Conservation (phyloP, 1,140 invertebrate species). For the Ridgeia piscesae region DNA sequence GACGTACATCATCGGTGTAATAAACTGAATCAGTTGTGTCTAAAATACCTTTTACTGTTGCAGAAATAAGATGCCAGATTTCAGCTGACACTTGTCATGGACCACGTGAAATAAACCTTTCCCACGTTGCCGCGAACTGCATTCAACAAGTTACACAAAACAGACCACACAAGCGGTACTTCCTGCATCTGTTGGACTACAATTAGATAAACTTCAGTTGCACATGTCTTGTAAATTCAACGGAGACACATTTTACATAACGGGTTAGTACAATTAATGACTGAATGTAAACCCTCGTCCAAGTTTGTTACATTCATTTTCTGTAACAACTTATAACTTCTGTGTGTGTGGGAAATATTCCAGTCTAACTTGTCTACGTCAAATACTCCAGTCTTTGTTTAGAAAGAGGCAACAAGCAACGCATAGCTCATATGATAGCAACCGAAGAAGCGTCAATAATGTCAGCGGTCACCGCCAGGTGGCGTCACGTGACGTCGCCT, state of each 20-base stretch:
- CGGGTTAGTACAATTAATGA: background rate
- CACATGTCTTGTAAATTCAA: background rate
- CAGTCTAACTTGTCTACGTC: too few relatives aligned
- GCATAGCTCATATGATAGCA: background rate
- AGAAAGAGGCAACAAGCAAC: background rate
- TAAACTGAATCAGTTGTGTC: background rate
- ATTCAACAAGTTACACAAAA: too few relatives aligned
- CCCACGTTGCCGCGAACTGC: too few relatives aligned
- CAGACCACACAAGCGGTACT: background rate
- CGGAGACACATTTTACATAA: background rate
- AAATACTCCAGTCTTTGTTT: background rate
- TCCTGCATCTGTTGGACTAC: background rate
- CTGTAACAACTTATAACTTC: background rate
- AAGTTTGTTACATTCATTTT: background rate
- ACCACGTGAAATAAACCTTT: too few relatives aligned
- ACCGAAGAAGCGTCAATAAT: background rate
- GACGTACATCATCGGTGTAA: background rate
- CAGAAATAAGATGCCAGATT: too few relatives aligned
- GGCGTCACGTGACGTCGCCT: constrained; percentile 14
- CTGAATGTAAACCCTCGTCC: background rate
- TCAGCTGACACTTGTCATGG: too few relatives aligned
- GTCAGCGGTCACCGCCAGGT: background rate
- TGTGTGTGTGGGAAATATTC: background rate
- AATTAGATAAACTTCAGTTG: background rate
- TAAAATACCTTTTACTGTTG: too few relatives aligned